Evolutionary conservation across 2,888 invertebrate species (phyloP), one percentile per base, ranked within the genome.

Genomic region (Dusona sp.): DNA sequence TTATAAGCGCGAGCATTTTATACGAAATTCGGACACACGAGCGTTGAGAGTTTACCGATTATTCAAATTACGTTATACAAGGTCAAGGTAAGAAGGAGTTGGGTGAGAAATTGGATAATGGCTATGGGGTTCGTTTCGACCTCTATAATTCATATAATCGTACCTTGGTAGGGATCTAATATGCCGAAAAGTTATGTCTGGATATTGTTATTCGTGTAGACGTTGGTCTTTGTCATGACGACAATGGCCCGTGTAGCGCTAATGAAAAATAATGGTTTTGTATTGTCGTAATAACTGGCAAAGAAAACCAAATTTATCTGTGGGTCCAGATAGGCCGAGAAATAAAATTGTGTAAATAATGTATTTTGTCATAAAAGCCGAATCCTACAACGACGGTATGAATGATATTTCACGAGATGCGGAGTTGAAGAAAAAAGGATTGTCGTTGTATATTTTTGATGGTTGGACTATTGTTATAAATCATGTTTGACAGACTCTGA

Each of bases 1-100:
- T 22, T n/a, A 54, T 67, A 33, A 79, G 51, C 51, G 16, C 29
- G 22, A 61, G 42, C 29, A 54, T 70, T 79, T 79, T n/a, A 7
- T 45, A 70, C 42, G 72, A 45, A 51, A 61, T 64, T 36, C 48
- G 25, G 38, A 64, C 19, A 33, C 64, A 54, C 51, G 75, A 75
- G 16, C 70, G 48, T 51, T 48, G 51, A 70, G 42, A 38, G 64
- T 67, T 57, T 38, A 36, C 42, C 33, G 48, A 74, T 84, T 84
- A 84, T 74, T 74, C 79, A 84, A 84, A 84, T 84, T 51, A 79
- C 45, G 4, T 3, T 29, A 8, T 33, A 57, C n/a, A 61, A 74
- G 57, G 36, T 73, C 25, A 57, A 33, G 38, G 22, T 36, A 45
- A 65, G 33, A 61, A 74, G 29, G 73, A 45, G 29, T 33, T 36